Percentiles rank a stretch among this genome's conserved stretches.
Conservation (phyloP, 2,113 vertebrate genomes). For the Pseudorectes ferrugineus region DNA sequence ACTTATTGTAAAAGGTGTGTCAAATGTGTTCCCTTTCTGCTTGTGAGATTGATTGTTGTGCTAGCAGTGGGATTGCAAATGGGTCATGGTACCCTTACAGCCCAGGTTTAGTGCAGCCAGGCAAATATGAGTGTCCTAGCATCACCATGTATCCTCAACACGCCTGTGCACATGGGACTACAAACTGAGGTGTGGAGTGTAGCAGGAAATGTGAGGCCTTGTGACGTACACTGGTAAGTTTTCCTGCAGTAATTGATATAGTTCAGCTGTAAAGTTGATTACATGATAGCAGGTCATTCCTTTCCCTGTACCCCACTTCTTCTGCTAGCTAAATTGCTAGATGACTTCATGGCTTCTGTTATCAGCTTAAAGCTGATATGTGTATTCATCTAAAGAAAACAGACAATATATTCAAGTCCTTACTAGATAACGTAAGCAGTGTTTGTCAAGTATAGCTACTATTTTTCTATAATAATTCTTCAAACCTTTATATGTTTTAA, state of each 20-base stretch:
- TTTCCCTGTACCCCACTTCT: neutral
- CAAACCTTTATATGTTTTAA: neutral
- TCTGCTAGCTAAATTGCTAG: neutral
- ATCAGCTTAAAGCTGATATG: neutral
- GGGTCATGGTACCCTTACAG: neutral
- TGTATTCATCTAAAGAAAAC: neutral
- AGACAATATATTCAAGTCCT: neutral
- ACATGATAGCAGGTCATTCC: neutral
- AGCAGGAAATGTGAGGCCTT: neutral
- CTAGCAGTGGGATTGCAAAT: neutral
- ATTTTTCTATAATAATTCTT: neutral
- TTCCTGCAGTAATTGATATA: neutral
- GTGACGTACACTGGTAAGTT: neutral
- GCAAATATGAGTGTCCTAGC: neutral
- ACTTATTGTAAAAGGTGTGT: neutral
- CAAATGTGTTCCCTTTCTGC: neutral
- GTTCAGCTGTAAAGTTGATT: neutral
- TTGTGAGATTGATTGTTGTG: neutral
- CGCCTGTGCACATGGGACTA: rapidly evolving
- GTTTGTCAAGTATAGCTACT: neutral
- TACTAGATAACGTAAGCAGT: neutral
- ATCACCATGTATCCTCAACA: neutral
- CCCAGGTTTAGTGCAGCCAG: neutral
- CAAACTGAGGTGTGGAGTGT: neutral
- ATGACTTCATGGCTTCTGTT: neutral